Evolutionary conservation across 2,113 vertebrate species (phyloP).

Genomic region (Cisticola juncidis): DNA sequence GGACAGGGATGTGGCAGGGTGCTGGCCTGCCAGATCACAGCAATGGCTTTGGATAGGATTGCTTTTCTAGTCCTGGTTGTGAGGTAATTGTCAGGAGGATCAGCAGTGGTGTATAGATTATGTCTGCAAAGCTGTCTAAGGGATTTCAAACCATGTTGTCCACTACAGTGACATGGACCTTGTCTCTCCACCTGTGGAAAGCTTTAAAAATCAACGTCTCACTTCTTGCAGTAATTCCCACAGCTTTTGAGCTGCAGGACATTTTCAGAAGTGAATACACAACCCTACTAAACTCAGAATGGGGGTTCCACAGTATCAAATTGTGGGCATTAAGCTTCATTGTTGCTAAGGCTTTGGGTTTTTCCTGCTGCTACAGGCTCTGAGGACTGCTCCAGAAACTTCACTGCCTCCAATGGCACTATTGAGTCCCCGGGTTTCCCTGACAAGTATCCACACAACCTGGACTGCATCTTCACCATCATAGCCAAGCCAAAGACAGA

Average conservation of each 20-base stretch:
- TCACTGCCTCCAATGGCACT: constrained; percentile 86
- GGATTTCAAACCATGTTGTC: neutral
- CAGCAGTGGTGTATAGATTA: neutral
- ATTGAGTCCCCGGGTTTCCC: constrained; percentile 96
- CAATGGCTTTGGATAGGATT: neutral
- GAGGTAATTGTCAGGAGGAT: neutral
- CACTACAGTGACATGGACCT: neutral
- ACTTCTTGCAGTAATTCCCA: neutral
- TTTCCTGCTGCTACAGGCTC: constrained; percentile 80
- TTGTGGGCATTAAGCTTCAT: neutral
- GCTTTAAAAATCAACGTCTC: neutral
- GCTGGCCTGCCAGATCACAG: neutral
- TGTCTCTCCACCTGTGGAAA: neutral
- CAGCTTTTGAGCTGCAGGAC: neutral
- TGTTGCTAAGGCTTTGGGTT: neutral
- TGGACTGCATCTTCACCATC: constrained; percentile 96
- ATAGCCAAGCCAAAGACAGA: constrained; percentile 93
- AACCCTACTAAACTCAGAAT: neutral
- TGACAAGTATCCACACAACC: constrained; percentile 97
- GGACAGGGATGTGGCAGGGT: neutral
- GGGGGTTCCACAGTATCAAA: neutral
- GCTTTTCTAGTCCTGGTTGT: neutral
- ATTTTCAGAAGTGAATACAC: neutral
- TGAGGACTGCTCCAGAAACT: constrained; percentile 97
- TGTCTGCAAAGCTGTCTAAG: neutral